Evolutionary conservation across 2,888 invertebrate species (phyloP).

Genomic region (Lottia gigantea): DNA sequence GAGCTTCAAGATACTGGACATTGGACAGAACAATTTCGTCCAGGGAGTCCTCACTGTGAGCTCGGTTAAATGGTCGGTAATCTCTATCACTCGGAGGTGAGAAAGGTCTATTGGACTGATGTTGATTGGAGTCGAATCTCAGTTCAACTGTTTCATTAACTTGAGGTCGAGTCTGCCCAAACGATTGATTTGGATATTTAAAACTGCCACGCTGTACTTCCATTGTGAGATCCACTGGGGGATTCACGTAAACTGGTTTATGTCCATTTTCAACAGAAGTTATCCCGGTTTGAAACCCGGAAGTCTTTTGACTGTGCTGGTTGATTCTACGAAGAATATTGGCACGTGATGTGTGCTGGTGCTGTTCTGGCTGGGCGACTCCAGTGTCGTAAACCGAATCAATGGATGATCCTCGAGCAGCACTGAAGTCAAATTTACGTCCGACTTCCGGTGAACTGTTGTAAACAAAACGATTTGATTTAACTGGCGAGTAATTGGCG

Average conservation of each 20-base stretch:
- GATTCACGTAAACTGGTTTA: conserved; percentile 21
- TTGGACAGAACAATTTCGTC: conserved; percentile 60
- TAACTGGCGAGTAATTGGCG: background rate
- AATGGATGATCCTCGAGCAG: conserved; percentile 28
- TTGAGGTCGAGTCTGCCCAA: conserved; percentile 16
- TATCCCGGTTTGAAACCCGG: background rate
- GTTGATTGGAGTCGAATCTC: conserved; percentile 26
- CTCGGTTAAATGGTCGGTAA: conserved; percentile 21
- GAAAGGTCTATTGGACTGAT: conserved; percentile 22
- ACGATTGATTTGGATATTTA: conserved; percentile 9
- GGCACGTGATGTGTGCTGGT: conserved; percentile 10
- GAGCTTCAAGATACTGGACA: conserved; percentile 58
- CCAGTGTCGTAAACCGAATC: conserved; percentile 32
- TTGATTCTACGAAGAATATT: conserved; percentile 1
- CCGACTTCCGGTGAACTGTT: conserved; percentile 33
- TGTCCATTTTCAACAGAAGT: background rate
- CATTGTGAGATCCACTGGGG: conserved; percentile 22
- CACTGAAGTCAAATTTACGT: conserved; percentile 21
- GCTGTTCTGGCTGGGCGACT: conserved; percentile 11
- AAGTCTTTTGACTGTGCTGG: background rate
- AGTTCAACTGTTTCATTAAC: conserved; percentile 34
- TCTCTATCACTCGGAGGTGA: conserved; percentile 21
- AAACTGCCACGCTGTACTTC: conserved; percentile 24
- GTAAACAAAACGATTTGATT: conserved; percentile 17
- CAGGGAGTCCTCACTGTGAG: conserved; percentile 55